phyloP scores from a whole-genome alignment of 2,888 invertebrate genomes.

The Druceiella hillmani region DNA sequence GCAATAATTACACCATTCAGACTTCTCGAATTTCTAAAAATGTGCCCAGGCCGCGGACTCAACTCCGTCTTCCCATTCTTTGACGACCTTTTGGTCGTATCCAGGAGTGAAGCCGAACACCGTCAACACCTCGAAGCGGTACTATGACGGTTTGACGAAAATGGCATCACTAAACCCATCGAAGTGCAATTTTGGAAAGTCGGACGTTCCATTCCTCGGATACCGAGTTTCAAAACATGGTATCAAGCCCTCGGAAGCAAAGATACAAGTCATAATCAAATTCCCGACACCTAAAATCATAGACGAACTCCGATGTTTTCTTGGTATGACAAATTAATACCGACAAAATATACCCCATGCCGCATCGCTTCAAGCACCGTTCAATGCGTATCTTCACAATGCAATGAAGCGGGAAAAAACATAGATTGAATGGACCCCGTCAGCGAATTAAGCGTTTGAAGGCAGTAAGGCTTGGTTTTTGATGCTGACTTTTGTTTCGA shows the following conservation, averaged over 20 bases:
- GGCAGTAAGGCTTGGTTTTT: too few species aligned
- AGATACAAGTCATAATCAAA: conserved; percentile 5
- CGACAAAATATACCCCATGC: conserved; percentile 7
- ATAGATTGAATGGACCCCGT: too few species aligned
- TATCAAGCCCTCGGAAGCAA: conserved; percentile 4
- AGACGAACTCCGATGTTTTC: conserved; percentile 14
- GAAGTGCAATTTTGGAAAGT: background rate
- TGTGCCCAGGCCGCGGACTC: too few species aligned
- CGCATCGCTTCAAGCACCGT: conserved; percentile 10
- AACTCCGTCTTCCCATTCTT: conserved; percentile 24
- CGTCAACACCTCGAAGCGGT: conserved; percentile 10
- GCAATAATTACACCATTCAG: too few species aligned
- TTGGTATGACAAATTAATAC: conserved; percentile 15
- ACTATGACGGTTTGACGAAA: conserved; percentile 8
- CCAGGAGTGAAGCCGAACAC: conserved; percentile 12
- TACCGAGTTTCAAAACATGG: conserved; percentile 7
- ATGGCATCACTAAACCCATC: conserved; percentile 6
- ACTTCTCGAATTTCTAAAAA: too few species aligned
- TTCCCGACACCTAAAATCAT: conserved; percentile 6
- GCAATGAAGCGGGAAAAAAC: too few species aligned
- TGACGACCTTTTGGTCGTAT: conserved; percentile 27
- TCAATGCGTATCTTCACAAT: too few species aligned
- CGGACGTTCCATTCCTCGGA: conserved; percentile 4
- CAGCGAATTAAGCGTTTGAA: too few species aligned
- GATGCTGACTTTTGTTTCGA: too few species aligned